Evolutionary conservation across 1,140 invertebrate genomes (phyloP), one percentile per base, ranked within the genome.

Genomic region (Mycetomoellerius zeteki): DNA sequence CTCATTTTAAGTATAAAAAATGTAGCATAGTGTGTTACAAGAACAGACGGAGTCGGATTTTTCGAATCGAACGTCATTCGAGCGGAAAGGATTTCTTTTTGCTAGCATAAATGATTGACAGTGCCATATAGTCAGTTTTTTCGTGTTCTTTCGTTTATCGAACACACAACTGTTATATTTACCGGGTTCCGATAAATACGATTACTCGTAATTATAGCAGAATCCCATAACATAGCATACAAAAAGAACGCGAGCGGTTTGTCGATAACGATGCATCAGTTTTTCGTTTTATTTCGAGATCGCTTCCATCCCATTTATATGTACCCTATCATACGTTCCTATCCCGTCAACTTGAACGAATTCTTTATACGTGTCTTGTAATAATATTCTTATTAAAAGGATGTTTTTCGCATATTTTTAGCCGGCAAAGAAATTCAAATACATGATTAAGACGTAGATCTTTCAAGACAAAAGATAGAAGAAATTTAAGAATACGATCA

Each of bases 381-480:
- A 10, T 37, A 60, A 52, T 54, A 24, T 73, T 43, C 16, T 71
- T 30, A 33, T 71, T 73, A 43, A 75, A 86, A 82, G 10, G 24
- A 64, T 82, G 43, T 10, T 65, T 50, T 71, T 47, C 30, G 19
- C 21, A 8, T 85, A 52, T 89, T 88, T 89, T 64, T 67, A 93
- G 93, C 50, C 69, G 2, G 65, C 80, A 3, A 94, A 94, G 65
- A 93, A 94, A 82, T 30, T 88, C n/a, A 94, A 95, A 85, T 93
- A 94, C 93, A 95, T 94, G 88, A 93, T 94, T 78, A 97, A 97
- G 94, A 98, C 97, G 95, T 97, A 96, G 94, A 95, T 97, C 93
- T 96, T 98, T 91, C 97, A 97, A 88, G 98, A 98, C 72, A 98
- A 98, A 95, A 97, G 97, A 62, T 97, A 97, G 87, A 99, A 99